Percentiles rank a stretch among this genome's conserved stretches.
Conservation (phyloP, 2,888 invertebrate genomes). For the Zonitis immaculata region DNA sequence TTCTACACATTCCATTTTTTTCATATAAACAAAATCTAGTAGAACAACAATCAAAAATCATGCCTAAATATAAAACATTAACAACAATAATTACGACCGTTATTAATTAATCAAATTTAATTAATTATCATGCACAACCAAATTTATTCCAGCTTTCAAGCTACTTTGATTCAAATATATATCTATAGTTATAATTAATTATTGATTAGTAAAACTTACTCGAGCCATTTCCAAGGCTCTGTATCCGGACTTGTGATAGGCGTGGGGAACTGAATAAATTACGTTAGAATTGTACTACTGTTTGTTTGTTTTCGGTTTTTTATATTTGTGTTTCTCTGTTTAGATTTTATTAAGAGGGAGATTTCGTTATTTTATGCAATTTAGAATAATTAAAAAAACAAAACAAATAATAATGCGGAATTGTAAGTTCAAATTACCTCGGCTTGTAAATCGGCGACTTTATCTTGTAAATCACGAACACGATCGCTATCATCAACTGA, state of each 20-base stretch:
- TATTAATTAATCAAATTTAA: no score
- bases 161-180: no score
- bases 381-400: no score
- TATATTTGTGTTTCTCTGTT: no score
- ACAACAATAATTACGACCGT: no score
- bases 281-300: slow-evolving; percentile 23
- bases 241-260: slow-evolving; percentile 83
- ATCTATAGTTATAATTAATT: no score
- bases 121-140: neutral
- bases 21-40: no score
- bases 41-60: no score
- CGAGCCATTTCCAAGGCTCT: slow-evolving; percentile 88
- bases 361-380: neutral
- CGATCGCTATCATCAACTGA: slow-evolving; percentile 76
- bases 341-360: neutral
- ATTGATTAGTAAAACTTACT: slow-evolving; percentile 61
- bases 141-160: slow-evolving; percentile 1
- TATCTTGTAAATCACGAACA: slow-evolving; percentile 86
- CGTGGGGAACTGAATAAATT: slow-evolving; percentile 72
- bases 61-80: neutral
- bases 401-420: no score
- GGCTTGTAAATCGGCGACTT: slow-evolving; percentile 86
- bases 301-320: no score
- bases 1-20: no score
- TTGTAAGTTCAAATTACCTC: no score